A percentile compares a stretch with the other conserved stretches of the same genome.
phyloP scores from a whole-genome alignment of 2,888 invertebrate species.

The Elmis aenea region DNA sequence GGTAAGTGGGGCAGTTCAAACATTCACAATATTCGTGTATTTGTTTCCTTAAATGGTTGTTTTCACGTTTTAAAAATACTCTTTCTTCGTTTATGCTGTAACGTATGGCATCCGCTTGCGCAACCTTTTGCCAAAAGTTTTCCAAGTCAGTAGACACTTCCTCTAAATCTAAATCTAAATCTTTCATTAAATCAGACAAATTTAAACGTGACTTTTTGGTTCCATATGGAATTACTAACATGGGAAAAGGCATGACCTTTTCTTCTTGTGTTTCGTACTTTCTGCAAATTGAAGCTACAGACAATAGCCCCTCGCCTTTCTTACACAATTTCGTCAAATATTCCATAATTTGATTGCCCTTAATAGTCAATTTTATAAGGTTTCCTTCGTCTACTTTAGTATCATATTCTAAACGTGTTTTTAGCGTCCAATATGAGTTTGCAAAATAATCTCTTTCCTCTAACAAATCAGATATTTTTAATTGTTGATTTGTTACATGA shows the following conservation, averaged over 20 bases:
- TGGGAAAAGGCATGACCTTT: conserved; percentile 45
- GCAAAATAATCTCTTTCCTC: conserved; percentile 42
- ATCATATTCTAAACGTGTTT: conserved; percentile 51
- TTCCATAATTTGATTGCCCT: conserved; percentile 56
- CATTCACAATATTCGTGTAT: conserved; percentile 34
- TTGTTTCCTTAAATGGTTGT: conserved; percentile 29
- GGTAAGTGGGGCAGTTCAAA: conserved; percentile 19
- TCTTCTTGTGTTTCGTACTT: conserved; percentile 63
- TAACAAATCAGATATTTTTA: conserved; percentile 29
- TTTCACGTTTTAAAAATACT: conserved; percentile 35
- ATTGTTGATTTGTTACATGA: conserved; percentile 15
- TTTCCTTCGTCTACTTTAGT: conserved; percentile 50
- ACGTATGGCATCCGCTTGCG: conserved; percentile 33
- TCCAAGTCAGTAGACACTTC: conserved; percentile 3
- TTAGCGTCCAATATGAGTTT: conserved; percentile 41
- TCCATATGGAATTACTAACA: background rate
- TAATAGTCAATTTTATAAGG: conserved; percentile 57
- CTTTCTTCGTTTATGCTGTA: conserved; percentile 38
- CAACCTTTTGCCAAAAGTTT: conserved; percentile 39
- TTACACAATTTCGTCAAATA: conserved; percentile 51
- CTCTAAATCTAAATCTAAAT: too few relatives aligned
- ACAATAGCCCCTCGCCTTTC: conserved; percentile 58
- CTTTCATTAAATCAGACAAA: too few relatives aligned
- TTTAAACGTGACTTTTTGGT: background rate
- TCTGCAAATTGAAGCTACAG: conserved; percentile 58